Evolutionary conservation across 1,140 invertebrate genomes (phyloP), one percentile per base, ranked within the genome.

Genomic region (Campoletis sonorensis): DNA sequence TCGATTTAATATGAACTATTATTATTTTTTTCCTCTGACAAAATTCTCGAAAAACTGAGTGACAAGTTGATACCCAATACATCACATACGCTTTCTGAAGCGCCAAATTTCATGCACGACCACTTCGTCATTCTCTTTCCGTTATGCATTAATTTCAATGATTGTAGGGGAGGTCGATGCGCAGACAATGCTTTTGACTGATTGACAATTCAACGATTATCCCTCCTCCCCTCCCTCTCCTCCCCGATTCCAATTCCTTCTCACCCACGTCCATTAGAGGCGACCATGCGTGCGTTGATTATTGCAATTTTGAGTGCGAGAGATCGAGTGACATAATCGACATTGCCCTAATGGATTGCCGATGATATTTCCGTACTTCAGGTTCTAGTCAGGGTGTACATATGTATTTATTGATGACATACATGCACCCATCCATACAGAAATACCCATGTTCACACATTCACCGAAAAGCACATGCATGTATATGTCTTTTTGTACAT

Each of bases 281-380:
- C 33, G 23, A 45, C 33, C 45, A 27, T 73, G 71, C 40, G 21
- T 51, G 75, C 75, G 64, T 67, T 67, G 18, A 67, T 67, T 67
- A 77, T 77, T 77, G 75, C 64, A 77, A 77, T 77, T 77, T 77
- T 64, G 37, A 79, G 76, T 64, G 70, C 64, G 33, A 68, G 79
- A 51, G 64, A 80, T 73, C 78, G 64, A 82, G 77, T 75, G 79
- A 79, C 78, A 83, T 87, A 85, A 87, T 86, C 72, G 80, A 70
- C 75, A 79, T 51, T 45, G 79, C 78, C 51, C 79, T 85, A 86
- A 87, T 85, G 84, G 85, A 85, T 87, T 80, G 84, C 61, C 76
- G 18, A 82, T 85, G 81, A 79, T 86, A 80, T 86, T 87, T 81
- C 80, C 73, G 61, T 54, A 82, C 40, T 64, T 30, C 58, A 33